Base-by-base conservation (phyloP, 1,140 invertebrate genomes). In the Cydia pomonella region DNA sequence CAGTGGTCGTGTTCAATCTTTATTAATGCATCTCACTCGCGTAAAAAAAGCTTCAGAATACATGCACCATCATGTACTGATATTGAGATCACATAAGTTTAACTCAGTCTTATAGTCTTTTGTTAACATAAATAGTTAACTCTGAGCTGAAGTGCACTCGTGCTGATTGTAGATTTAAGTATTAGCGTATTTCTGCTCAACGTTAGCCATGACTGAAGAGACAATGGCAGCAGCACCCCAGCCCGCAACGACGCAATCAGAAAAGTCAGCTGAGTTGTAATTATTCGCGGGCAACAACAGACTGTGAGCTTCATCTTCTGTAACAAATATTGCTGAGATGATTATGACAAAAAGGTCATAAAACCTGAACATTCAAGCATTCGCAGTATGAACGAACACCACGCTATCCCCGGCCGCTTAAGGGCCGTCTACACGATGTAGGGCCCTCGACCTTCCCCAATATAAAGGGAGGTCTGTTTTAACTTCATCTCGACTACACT, bases 381-480 rank as follows among this genome's bases (percentile, higher is more conserved):
- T 41, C 77, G 1, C 79, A 80, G 73, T 90, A 66, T 86, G 86
- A 75, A 82, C 88, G 79, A 47, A 76, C 63, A 84, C 75, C 74
- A 73, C 77, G 76, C 80, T 80, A 80, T 83, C 79, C 82, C 84
- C 80, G 47, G 72, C 82, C 75, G 75, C 79, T 82, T 64, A 80
- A 88, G 86, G 76, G 79, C 79, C 76, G 84, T 85, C 84, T 87
- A 84, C 82, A 80, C 79, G 62, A 59, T 86, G 85, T 88, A 91
- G 87, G 82, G 84, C 79, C 21, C 89, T 91, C 88, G 86, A 91
- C 89, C 87, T 91, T 91, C 84, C 87, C 83, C 85, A 91, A 90
- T 89, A 87, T 84, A 87, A 86, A 90, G 85, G 86, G 82, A 87
- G 78, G 78, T 87, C 87, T 88, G 85, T 89, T 87, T 83, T 88